Conservation (phyloP, 2,113 vertebrate species). For the Cyprinus carpio region DNA sequence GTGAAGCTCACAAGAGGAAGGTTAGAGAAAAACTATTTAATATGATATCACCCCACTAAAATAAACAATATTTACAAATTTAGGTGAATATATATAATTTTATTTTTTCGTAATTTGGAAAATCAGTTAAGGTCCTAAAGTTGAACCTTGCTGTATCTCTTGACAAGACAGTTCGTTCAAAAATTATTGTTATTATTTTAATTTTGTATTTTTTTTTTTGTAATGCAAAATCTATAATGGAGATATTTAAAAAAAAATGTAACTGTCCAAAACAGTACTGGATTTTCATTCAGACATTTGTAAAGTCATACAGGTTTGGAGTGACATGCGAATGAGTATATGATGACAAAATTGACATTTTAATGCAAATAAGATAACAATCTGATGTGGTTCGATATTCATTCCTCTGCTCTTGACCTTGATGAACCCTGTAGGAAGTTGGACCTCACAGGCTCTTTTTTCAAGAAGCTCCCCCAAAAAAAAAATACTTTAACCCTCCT, state of each 20-base stretch:
- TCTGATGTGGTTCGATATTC: neutral
- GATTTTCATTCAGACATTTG: neutral
- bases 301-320: neutral
- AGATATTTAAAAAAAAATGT: neutral
- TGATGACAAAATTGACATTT: neutral
- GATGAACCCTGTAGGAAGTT: slow-evolving; percentile 68
- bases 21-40: slow-evolving; percentile 63
- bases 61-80: neutral
- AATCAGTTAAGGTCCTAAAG: neutral
- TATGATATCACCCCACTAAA: no score
- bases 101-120: neutral
- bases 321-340: no score
- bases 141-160: neutral
- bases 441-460: slow-evolving; percentile 76
- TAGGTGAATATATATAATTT: neutral
- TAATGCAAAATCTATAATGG: neutral
- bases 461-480: slow-evolving; percentile 78
- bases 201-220: neutral
- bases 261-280: neutral
- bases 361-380: neutral
- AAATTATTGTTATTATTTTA: no score
- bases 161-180: neutral
- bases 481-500: slow-evolving; percentile 81
- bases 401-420: neutral
- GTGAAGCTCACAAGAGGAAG: slow-evolving; percentile 75